Evolutionary conservation across 2,888 invertebrate genomes (phyloP).

Genomic region (Thymelicus acteon): DNA sequence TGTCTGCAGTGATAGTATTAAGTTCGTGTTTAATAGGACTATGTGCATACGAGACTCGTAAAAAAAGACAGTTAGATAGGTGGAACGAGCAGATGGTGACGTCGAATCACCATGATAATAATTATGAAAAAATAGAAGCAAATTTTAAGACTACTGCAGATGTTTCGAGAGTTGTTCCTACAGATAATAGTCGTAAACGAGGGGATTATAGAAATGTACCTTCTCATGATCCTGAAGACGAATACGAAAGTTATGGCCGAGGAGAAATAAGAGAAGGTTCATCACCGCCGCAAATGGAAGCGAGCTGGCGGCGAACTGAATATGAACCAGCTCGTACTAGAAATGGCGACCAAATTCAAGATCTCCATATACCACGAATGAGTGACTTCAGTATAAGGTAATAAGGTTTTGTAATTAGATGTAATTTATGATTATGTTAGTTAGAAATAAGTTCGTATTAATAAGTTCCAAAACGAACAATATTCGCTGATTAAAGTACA

Average conservation of each 20-base stretch:
- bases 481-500: too few species aligned
- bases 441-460: too few species aligned
- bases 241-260: conserved; percentile 76
- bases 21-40: conserved; percentile 88
- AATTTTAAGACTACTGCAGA: conserved; percentile 80
- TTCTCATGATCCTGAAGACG: conserved; percentile 88
- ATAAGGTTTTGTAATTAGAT: conserved; percentile 44
- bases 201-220: conserved; percentile 91
- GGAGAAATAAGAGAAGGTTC: conserved; percentile 61
- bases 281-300: conserved; percentile 62
- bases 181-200: conserved; percentile 81
- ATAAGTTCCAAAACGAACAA: too few species aligned
- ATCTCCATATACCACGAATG: conserved; percentile 87
- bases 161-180: conserved; percentile 62
- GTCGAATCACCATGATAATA: conserved; percentile 83
- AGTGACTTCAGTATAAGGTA: conserved; percentile 86
- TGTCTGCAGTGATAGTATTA: conserved; percentile 88
- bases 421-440: too few species aligned
- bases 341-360: conserved; percentile 71
- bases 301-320: conserved; percentile 65
- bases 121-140: conserved; percentile 92
- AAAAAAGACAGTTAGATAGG: conserved; percentile 83
- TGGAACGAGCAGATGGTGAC: conserved; percentile 82
- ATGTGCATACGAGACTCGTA: conserved; percentile 87
- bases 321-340: conserved; percentile 57